Conservation (phyloP, 2,797 vertebrate genomes). For the Echiichthys vipera region DNA sequence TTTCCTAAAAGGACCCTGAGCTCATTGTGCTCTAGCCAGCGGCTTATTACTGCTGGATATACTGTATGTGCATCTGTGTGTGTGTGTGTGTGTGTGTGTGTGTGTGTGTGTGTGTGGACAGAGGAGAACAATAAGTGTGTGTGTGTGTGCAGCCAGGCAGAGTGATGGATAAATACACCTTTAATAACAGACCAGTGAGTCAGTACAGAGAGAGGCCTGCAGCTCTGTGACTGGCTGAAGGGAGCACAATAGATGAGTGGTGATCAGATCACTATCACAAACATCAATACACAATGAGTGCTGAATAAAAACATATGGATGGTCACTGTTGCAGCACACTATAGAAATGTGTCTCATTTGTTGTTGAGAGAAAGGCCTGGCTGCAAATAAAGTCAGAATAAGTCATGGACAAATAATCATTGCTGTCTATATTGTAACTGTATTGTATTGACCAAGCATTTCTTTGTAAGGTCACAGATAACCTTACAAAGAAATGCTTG, state of each 20-base stretch:
- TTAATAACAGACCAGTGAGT: constrained; percentile 61
- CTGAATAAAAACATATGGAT: neutral
- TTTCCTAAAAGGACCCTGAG: constrained; percentile 66
- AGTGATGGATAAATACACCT: constrained; percentile 63
- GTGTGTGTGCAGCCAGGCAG: constrained; percentile 56
- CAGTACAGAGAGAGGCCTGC: constrained; percentile 31
- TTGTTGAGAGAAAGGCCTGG: neutral
- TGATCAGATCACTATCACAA: constrained; percentile 31
- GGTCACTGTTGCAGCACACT: constrained; percentile 1
- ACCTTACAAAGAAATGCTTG: constrained; percentile 1
- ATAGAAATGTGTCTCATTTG: neutral
- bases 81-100: neutral
- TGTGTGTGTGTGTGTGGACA: constrained; percentile 12
- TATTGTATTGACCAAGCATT: too few relatives aligned
- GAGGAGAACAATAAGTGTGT: constrained; percentile 57
- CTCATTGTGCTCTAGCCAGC: constrained; percentile 63
- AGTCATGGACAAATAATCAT: constrained; percentile 23
- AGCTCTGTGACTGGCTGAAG: constrained; percentile 32
- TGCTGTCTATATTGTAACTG: constrained; percentile 10
- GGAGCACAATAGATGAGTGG: constrained; percentile 9
- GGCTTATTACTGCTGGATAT: constrained; percentile 59
- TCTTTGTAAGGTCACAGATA: too few relatives aligned
- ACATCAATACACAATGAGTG: constrained; percentile 17
- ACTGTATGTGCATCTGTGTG: constrained; percentile 33
- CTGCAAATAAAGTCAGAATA: constrained; percentile 8